Evolutionary conservation across 2,797 vertebrate genomes (phyloP), one percentile per base, ranked within the genome.

Genomic region (Schizothorax lantsangensis): DNA sequence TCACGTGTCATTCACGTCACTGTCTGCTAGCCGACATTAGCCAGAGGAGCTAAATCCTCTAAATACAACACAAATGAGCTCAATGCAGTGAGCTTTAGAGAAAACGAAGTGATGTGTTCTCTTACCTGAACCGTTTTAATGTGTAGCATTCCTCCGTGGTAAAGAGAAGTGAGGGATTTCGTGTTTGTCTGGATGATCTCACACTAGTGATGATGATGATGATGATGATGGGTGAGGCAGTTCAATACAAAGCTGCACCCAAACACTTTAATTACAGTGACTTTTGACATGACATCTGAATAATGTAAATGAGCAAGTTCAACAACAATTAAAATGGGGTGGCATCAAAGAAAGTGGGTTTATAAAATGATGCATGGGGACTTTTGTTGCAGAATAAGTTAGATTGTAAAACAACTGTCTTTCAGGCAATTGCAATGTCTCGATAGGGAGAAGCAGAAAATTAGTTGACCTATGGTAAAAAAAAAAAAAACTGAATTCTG

Each of bases 211-310:
- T 64, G 83, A 68, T 33, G 81, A 66, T 30, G 81, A 66, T 30
- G 83, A 14, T 64, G 83, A 69, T 71, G 73, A 36, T 79, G 72
- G 81, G 68, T 78, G 86, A 77, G 81, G 81, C 78, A 81, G n/a
- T 45, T 40, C 75, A 72, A 59, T 49, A 79, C 84, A 72, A 85
- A 85, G 84, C 84, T 79, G 77, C 77, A 45, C 84, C 64, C 77
- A 57, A 79, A 79, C 74, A 71, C 36, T 75, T 62, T 14, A 7
- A 43, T 38, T 23, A 77, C 72, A 49, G 14, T 26, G 57, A 78
- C 62, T 30, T 79, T 7, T 84, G 45, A 23, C 36, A 40, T 21
- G 4, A n/a, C 15, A 69, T 14, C 10, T 21, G 23, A 72, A 38
- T 49, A 64, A 43, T 47, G 23, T 33, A 45, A 30, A 66, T 19